phyloP scores from a whole-genome alignment of 2,797 vertebrate species.

The Carapus acus region DNA sequence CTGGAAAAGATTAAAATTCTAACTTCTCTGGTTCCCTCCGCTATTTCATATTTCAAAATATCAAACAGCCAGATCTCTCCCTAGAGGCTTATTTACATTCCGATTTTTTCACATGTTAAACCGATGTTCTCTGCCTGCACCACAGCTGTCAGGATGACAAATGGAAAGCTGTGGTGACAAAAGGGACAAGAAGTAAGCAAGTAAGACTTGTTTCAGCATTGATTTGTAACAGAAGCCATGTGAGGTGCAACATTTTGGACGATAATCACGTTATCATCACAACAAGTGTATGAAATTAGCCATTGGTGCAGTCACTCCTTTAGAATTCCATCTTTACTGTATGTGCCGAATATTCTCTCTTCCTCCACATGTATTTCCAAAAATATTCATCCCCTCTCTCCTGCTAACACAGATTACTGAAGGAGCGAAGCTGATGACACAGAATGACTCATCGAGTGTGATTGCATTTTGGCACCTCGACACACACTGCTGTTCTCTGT shows the following conservation, averaged over 20 bases:
- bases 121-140: no score
- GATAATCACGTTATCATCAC: no score
- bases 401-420: background rate
- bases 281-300: no score
- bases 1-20: no score
- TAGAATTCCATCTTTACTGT: slow-evolving; percentile 2
- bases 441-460: slow-evolving; percentile 46
- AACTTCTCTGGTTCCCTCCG: no score
- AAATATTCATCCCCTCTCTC: background rate
- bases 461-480: slow-evolving; percentile 34
- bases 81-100: no score
- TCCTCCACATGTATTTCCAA: background rate
- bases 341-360: slow-evolving; percentile 7
- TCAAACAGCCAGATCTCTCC: no score
- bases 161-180: no score
- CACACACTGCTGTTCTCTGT: slow-evolving; percentile 10
- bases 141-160: no score
- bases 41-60: no score
- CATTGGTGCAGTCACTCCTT: slow-evolving; percentile 1
- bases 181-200: no score
- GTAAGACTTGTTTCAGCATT: slow-evolving; percentile 19
- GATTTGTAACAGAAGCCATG: slow-evolving; percentile 19
- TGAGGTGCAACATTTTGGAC: background rate
- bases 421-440: slow-evolving; percentile 31
- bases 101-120: no score